Conservation (phyloP, 2,888 invertebrate genomes). For the Philopedon plagiatum region DNA sequence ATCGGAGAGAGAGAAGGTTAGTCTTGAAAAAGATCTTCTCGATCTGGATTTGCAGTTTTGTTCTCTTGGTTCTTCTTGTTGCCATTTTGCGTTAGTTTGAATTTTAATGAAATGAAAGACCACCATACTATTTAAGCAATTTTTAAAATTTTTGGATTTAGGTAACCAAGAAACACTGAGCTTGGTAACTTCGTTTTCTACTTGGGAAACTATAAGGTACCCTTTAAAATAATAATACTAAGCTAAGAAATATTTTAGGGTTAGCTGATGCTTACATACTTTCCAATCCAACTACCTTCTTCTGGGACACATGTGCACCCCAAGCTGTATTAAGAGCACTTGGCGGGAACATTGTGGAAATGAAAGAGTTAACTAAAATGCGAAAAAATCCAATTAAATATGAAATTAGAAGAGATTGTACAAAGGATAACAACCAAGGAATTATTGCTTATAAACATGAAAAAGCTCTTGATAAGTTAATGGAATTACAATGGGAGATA, state of each 20-base stretch:
- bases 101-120: no score
- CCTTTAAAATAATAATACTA: no score
- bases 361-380: not conserved
- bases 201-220: not conserved
- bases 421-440: conserved; percentile 68
- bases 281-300: conserved; percentile 85
- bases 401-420: conserved; percentile 3
- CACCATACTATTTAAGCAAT: no score
- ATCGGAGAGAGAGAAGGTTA: no score
- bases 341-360: conserved; percentile 79
- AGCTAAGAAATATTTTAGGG: conserved; percentile 69
- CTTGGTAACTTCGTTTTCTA: no score
- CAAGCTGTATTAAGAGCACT: conserved; percentile 79
- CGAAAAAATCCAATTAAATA: conserved; percentile 18
- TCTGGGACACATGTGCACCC: conserved; percentile 95
- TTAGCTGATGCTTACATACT: conserved; percentile 83
- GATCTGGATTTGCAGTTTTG: no score
- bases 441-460: conserved; percentile 67
- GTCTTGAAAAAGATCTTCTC: no score
- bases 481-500: not conserved
- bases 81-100: no score
- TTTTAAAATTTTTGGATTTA: no score
- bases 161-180: no score
- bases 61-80: no score
- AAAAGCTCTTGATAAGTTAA: conserved; percentile 55